phyloP scores from a whole-genome alignment of 2,888 invertebrate species.

The Drosophila greeni region DNA sequence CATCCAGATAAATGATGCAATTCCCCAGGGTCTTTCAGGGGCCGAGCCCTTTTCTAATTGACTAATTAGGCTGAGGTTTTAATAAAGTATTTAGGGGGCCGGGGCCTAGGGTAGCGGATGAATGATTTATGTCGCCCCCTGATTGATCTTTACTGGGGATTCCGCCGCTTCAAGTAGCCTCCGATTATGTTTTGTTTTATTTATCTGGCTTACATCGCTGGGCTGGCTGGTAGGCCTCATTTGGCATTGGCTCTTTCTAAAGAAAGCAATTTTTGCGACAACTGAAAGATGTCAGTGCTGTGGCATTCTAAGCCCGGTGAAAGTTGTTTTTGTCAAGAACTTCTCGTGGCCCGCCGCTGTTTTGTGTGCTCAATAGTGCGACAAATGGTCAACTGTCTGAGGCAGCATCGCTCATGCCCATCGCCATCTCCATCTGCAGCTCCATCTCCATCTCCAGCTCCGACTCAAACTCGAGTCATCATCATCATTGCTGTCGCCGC shows the following conservation, averaged over 20 bases:
- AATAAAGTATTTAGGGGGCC: constrained; percentile 32
- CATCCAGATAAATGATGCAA: constrained; percentile 69
- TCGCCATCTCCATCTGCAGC: constrained; percentile 8
- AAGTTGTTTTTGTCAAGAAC: constrained; percentile 72
- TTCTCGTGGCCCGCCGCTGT: constrained; percentile 51
- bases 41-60: constrained; percentile 49
- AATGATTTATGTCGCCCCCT: constrained; percentile 31
- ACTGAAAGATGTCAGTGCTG: constrained; percentile 53
- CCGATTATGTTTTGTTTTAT: constrained; percentile 8
- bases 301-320: constrained; percentile 64
- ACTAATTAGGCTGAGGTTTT: constrained; percentile 45
- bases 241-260: constrained; percentile 25
- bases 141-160: constrained; percentile 25
- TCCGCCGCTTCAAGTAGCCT: constrained; percentile 15
- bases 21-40: constrained; percentile 27
- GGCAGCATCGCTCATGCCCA: constrained; percentile 20
- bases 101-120: constrained; percentile 32
- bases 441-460: too few species aligned
- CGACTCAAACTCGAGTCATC: constrained; percentile 8
- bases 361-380: constrained; percentile 43
- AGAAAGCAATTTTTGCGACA: constrained; percentile 39
- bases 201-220: constrained; percentile 30
- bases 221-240: constrained; percentile 30
- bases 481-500: constrained; percentile 34
- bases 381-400: constrained; percentile 38